Evolutionary conservation across 1,140 invertebrate species (phyloP), one percentile per base, ranked within the genome.

Genomic region (Mycetomoellerius zeteki): DNA sequence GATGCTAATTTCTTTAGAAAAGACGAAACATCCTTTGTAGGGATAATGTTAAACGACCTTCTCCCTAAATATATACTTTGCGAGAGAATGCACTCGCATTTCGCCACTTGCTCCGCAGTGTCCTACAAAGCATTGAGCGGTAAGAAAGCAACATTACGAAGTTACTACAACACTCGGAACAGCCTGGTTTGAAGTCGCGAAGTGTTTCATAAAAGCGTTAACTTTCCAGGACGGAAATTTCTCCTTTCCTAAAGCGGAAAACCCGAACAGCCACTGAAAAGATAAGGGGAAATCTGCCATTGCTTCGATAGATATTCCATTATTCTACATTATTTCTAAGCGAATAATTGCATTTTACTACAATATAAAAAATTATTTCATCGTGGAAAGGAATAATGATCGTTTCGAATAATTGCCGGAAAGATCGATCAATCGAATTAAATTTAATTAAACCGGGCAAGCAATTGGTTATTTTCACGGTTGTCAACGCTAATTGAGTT

Each of bases 71-170:
- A 16, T 27, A 60, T 50, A 58, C 54, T 60, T 47, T 12, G 67
- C 80, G 52, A 73, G 80, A 73, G 80, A 73, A 73, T 73, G 80
- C 37, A 60, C 54, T 73, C 80, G 80, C 33, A 60, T 82, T 72
- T 82, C 67, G 80, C 80, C 54, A 84, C 52, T 73, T 84, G 54
- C 69, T 73, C 47, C 14, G 69, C 56, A 47, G 72, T 84, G 80
- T 75, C 69, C 80, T 33, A 84, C 80, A 84, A 84, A 84, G 80
- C 80, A 75, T 73, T 30, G 80, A 60, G 54, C 54, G 69, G 78
- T 60, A 75, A 84, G 80, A 73, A 84, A 84, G 80, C 80, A 73
- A 50, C 80, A 75, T 84, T 84, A 84, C 54, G 54, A 84, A 84
- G 80, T 84, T 84, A 84, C 80, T 60, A 47, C 80, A 33, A 52